Base-by-base conservation (phyloP, 1,140 invertebrate species). In the Plutomurus gul region DNA sequence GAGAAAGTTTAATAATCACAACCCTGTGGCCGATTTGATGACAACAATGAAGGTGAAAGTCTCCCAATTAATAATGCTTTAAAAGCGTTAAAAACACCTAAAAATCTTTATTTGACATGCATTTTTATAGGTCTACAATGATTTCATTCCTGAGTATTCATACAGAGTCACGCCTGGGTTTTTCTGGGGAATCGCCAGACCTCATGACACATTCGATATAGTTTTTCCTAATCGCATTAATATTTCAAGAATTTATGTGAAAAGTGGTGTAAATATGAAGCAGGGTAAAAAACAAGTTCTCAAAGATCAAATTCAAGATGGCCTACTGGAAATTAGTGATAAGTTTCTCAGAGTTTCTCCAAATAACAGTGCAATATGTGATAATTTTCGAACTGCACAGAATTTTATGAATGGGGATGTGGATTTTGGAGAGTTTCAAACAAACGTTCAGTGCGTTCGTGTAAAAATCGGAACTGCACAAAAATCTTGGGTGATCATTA, bases 141-240 rank as follows among this genome's bases (percentile, higher is more conserved):
- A 83, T 16, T 82, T 80, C 46, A 47, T 80, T 36, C 78, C 80
- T 1, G 75, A 80, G 36, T 80, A 80, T n/a, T 78, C 82, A 39
- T 83, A 83, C 49, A 13, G 60, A 51, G n/a, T 43, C 20, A 49
- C 78, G 0, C 80, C 82, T 27, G 82, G 82, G 33, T 80, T 77
- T 43, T 82, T 82, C 40, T 80, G 80, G 80, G 82, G 82, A 25
- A 83, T 81, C 25, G 60, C 80, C 3, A 79, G 56, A 60, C 37
- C 40, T 40, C 46, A 81, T 20, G 77, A 79, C 25, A 77, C 72
- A n/a, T 77, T 75, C 11, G 77, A 82, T 27, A 82, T 82, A 49
- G 65, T 79, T 18, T 82, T 82, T 51, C 75, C 36, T 3, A 43
- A 20, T 27, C 49, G 47, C 0, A 39, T 77, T 7, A 75, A 51